Conservation (phyloP, 1,140 invertebrate species). For the Augochlora pura region DNA sequence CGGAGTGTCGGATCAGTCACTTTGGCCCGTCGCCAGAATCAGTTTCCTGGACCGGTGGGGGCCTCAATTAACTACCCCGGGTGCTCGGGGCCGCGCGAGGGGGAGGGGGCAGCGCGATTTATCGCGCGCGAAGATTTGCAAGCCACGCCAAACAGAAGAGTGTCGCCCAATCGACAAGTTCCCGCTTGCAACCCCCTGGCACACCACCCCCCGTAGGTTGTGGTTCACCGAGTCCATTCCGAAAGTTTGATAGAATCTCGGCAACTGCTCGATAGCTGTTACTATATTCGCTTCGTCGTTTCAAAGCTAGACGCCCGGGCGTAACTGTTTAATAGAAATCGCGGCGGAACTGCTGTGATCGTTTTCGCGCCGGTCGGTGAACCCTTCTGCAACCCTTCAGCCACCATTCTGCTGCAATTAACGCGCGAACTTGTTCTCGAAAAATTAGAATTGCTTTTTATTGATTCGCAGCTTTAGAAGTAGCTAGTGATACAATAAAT, state of each 20-base stretch:
- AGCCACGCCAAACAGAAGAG: conserved; percentile 31
- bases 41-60: conserved; percentile 23
- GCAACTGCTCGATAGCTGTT: not conserved
- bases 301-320: not conserved
- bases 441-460: too few species aligned
- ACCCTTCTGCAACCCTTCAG: too few species aligned
- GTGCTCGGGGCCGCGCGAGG: not conserved
- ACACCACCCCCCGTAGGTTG: not conserved
- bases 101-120: conserved; percentile 35
- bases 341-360: not conserved
- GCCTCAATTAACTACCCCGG: conserved; percentile 41
- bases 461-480: too few species aligned
- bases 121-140: conserved; percentile 40
- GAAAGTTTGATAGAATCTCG: not conserved
- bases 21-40: conserved; percentile 35
- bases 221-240: conserved; percentile 11
- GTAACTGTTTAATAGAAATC: not conserved
- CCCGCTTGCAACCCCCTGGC: not conserved
- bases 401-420: too few species aligned
- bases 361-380: not conserved
- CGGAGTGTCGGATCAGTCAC: conserved; percentile 23
- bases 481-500: too few species aligned
- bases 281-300: not conserved
- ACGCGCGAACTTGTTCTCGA: too few species aligned
- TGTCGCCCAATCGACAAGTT: conserved; percentile 13